Evolutionary conservation across 35 echinoderm and acorn worm species (phyloP), one percentile per base, ranked within the genome.

Genomic region (Heliocidaris erythrogramma): DNA sequence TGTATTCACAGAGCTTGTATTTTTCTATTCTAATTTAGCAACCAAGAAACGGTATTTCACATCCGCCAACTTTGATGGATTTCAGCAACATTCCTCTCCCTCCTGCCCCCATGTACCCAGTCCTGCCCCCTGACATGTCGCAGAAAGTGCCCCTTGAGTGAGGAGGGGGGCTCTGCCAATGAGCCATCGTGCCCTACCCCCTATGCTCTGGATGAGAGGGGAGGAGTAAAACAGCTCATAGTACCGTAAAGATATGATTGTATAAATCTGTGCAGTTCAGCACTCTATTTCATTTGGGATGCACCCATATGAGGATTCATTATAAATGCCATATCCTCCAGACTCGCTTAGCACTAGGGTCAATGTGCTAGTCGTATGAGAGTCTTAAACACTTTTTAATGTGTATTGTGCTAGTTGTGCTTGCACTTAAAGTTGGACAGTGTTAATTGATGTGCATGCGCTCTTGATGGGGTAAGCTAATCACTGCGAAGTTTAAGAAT

Each of bases 71-170:
- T 29, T 4, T 92, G 48, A 49, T 92, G 91, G 91, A 92, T 59
- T 92, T 92, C 91, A 92, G 91, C 91, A 49, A 59, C 91, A 92
- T 92, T 48, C 91, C 91, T 30, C 91, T 92, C 29, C 91, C 91
- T 27, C 91, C 91, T 3, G 91, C 91, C 49, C 91, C 91, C 18
- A 92, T 92, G 5, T 92, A 92, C 49, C 91, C 91, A 27, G 91
- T 92, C 48, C 91, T 92, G 49, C 47, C 47, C 49, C 91, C 91
- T 24, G 47, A 50, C 17, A 30, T 14, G 12, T 92, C 91, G n/a
- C 48, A 92, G 91, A 92, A 92, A 59, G 91, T 92, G 16, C 91
- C 91, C 49, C 91, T 92, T 30, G 91, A 92, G 91, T 92, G 91
- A 92, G 87, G 27, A 78, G 65, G 65, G 65, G 27, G 18, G 65